Conservation (phyloP, 2,797 vertebrate species). For the Atherinosoma microstoma region DNA sequence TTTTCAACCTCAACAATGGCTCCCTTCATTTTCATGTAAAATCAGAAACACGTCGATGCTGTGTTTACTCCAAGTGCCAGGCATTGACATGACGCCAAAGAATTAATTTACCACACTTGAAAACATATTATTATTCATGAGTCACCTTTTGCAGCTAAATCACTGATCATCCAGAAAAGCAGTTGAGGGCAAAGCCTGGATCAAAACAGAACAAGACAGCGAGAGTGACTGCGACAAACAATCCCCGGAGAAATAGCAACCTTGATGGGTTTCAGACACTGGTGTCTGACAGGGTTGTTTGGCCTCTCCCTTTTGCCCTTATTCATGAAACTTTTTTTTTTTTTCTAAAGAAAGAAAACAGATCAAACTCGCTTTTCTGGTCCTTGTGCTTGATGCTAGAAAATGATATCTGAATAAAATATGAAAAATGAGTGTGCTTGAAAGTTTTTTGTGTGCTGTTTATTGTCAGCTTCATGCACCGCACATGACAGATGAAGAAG, state of each 20-base stretch:
- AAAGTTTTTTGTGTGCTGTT: constrained; percentile 45
- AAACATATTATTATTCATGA: constrained; percentile 74
- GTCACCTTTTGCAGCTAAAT: constrained; percentile 67
- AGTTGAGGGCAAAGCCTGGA: constrained; percentile 65
- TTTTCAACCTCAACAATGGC: constrained; percentile 21
- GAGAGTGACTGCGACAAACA: constrained; percentile 55
- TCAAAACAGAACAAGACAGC: constrained; percentile 70
- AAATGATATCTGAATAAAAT: constrained; percentile 68
- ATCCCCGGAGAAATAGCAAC: constrained; percentile 68
- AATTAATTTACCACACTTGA: constrained; percentile 66
- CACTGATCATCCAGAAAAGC: constrained; percentile 66
- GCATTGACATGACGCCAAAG: constrained; percentile 55
- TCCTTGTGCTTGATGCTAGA: constrained; percentile 51
- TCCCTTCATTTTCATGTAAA: constrained; percentile 39
- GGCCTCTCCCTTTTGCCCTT: constrained; percentile 54
- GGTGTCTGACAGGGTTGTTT: constrained; percentile 67
- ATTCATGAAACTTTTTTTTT: constrained; percentile 53
- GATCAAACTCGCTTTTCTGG: constrained; percentile 46
- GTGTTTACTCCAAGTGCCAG: constrained; percentile 48
- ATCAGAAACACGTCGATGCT: constrained; percentile 46
- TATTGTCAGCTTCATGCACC: constrained; percentile 51
- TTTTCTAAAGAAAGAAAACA: constrained; percentile 11
- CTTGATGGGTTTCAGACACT: constrained; percentile 71
- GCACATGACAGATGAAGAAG: constrained; percentile 56
- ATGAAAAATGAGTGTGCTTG: constrained; percentile 48